Evolutionary conservation across 1,140 invertebrate genomes (phyloP), one percentile per base, ranked within the genome.

Genomic region (Halictus rubicundus): DNA sequence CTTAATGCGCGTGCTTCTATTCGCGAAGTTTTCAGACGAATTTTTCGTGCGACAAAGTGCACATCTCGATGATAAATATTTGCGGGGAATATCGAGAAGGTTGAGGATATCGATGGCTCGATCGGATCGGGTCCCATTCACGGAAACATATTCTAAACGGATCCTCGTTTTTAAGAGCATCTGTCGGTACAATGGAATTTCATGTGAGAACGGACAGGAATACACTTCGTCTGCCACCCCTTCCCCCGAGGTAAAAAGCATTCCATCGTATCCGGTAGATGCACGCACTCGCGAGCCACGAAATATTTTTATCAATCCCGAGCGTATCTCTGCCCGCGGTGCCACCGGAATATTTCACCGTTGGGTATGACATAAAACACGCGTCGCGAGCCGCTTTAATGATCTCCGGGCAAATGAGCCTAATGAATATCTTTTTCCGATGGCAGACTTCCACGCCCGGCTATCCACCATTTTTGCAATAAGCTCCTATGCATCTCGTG

Each of bases 141-240:
- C 10, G 63, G 52, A 52, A 49, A 49, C 70, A 39, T 79, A 74
- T 68, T 73, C 54, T 60, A 66, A 79, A 73, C 78, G 78, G 61
- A 68, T 74, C 49, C 63, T 16, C 49, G 61, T 66, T 79, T n/a
- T 74, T 79, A 71, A 79, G 70, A 79, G 64, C 78, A 79, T 79
- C 78, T 79, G 63, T 65, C 37, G 39, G 52, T 46, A 73, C 71
- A 73, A 79, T 73, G 61, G 77, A 66, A 74, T 68, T 79, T 74
- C 70, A 71, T 70, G 71, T 25, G 16, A 37, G 63, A 68, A 61
- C 71, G 63, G 32, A 60, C 78, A 52, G 27, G 70, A 74, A 79
- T 79, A 68, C n/a, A n/a, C 23, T 69, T 69, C 68, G 68, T 69
- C 68, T 69, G 25, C 52, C 10, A 14, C 27, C 21, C 19, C 19